Conservation (phyloP, 2,113 vertebrate species). For the Austrofundulus limnaeus region DNA sequence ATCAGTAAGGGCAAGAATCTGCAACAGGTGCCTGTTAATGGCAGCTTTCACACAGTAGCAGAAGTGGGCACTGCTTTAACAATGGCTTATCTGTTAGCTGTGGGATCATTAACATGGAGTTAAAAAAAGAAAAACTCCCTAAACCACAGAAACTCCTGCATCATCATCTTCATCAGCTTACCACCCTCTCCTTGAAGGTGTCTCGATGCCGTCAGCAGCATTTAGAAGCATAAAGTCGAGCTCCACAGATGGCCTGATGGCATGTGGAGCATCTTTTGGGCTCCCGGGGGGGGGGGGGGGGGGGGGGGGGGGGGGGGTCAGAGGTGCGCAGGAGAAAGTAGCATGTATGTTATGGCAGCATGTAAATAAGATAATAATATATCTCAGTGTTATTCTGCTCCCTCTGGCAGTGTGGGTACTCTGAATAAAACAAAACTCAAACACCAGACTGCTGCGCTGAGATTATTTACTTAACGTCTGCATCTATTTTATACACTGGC, state of each 20-base stretch:
- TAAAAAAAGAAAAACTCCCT: no score
- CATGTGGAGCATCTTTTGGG: slow-evolving; percentile 27
- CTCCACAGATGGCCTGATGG: slow-evolving; percentile 50
- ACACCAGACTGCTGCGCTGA: background rate
- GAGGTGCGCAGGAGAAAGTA: slow-evolving; percentile 37
- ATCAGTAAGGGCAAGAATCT: slow-evolving; percentile 61
- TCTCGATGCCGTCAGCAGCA: slow-evolving; percentile 24
- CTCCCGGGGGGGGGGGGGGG: slow-evolving; percentile 46
- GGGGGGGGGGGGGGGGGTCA: no score
- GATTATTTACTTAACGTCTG: background rate
- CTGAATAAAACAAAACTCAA: background rate
- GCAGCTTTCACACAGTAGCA: slow-evolving; percentile 47
- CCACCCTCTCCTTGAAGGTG: slow-evolving; percentile 4
- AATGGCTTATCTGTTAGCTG: slow-evolving; percentile 25
- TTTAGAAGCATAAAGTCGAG: slow-evolving; percentile 24
- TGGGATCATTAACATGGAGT: slow-evolving; percentile 55
- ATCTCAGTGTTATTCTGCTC: slow-evolving; percentile 20
- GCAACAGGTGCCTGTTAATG: slow-evolving; percentile 58
- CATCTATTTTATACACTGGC: background rate
- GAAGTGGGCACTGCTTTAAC: slow-evolving; percentile 25
- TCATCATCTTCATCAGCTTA: slow-evolving; percentile 12
- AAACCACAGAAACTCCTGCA: background rate
- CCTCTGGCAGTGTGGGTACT: slow-evolving; percentile 5
- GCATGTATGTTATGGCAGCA: slow-evolving; percentile 34
- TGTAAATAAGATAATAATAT: slow-evolving; percentile 39